Evolutionary conservation across 2,113 vertebrate species (phyloP).

Genomic region (Dendrocopos noguchii): DNA sequence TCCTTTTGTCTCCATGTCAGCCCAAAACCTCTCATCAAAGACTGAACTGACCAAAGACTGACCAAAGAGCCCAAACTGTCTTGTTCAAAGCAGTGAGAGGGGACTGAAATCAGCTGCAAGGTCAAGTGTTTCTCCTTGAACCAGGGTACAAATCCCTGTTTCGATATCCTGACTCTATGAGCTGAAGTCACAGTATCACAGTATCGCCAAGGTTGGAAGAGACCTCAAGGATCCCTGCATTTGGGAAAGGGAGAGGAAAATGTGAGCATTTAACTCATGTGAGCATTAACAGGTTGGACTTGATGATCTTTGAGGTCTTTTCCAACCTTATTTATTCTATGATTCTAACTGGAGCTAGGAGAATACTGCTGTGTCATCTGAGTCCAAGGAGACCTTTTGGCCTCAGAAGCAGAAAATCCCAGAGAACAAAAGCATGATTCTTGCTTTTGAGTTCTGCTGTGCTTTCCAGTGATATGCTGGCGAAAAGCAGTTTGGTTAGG

Average conservation of each 20-base stretch:
- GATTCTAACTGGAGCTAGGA: background rate
- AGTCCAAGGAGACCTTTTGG: background rate
- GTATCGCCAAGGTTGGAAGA: too few species aligned
- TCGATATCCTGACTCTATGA: accelerated
- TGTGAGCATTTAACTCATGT: background rate
- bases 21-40: background rate
- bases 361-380: background rate
- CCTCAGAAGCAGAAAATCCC: slow-evolving; percentile 21
- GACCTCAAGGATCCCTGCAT: too few species aligned
- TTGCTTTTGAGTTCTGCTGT: slow-evolving; percentile 6
- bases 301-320: too few species aligned
- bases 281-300: too few species aligned
- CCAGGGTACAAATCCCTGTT: accelerated
- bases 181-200: too few species aligned
- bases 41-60: background rate
- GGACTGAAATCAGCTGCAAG: background rate
- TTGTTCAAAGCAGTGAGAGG: background rate
- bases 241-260: background rate
- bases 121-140: background rate
- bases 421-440: background rate
- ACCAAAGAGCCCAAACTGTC: accelerated
- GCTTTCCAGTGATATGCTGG: background rate
- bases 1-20: background rate
- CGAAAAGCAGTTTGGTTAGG: background rate
- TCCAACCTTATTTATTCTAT: too few species aligned